Evolutionary conservation across 2,797 vertebrate species (phyloP).

Genomic region (Lerista edwardsae): DNA sequence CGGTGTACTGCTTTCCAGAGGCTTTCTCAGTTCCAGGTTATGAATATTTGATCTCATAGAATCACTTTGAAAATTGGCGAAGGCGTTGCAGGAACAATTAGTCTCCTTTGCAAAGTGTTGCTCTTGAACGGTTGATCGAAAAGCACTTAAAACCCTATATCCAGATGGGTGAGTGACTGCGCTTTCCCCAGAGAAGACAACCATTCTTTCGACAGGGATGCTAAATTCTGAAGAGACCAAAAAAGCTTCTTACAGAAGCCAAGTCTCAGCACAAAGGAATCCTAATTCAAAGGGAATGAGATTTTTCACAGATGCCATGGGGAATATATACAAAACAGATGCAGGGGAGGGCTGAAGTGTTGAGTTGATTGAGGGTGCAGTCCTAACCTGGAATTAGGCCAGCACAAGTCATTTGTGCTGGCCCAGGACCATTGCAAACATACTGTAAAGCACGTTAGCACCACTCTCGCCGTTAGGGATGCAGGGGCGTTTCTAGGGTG

Average conservation of each 20-base stretch:
- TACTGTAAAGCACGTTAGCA: too few species aligned
- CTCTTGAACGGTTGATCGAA: conserved; percentile 49
- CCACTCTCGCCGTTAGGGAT: too few species aligned
- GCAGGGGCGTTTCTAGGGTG: too few species aligned
- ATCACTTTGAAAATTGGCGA: conserved; percentile 49
- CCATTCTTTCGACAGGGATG: neutral
- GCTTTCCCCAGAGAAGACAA: conserved; percentile 35
- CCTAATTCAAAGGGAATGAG: neutral
- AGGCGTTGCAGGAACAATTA: conserved; percentile 56
- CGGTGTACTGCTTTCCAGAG: conserved; percentile 20
- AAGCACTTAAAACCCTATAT: conserved; percentile 41
- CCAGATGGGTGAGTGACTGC: conserved; percentile 33
- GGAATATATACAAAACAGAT: too few species aligned
- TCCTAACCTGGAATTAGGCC: too few species aligned
- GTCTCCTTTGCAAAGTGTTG: conserved; percentile 32
- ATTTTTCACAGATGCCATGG: neutral
- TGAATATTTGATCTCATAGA: conserved; percentile 66
- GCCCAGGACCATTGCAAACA: too few species aligned
- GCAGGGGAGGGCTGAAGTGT: too few species aligned
- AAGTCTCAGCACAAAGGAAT: neutral
- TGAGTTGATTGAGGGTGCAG: too few species aligned
- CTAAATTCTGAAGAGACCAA: neutral
- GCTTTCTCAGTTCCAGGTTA: conserved; percentile 50
- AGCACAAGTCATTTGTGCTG: too few species aligned
- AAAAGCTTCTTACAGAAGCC: neutral